These are phyloP conservation scores for Thermophis baileyi DNA, from an alignment of 2,113 vertebrate species.

Conservation along the genomic window DNA sequence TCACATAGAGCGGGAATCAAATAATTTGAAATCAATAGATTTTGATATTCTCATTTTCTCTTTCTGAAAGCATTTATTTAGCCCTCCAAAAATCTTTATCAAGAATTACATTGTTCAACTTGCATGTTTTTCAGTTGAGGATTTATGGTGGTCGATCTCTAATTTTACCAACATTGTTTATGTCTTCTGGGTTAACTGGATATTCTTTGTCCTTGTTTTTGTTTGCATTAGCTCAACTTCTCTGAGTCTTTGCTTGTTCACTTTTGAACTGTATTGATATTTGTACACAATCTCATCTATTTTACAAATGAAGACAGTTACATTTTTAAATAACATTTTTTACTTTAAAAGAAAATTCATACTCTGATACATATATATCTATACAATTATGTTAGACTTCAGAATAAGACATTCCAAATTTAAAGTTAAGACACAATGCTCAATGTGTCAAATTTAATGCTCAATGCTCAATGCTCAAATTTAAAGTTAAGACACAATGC, in stretches of 20 bases:
- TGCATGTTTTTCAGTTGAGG: background rate
- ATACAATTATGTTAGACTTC: background rate
- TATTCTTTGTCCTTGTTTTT: background rate
- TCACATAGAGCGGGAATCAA: background rate
- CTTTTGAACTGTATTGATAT: background rate
- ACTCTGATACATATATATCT: background rate
- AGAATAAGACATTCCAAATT: background rate
- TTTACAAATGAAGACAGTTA: background rate
- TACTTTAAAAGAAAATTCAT: background rate
- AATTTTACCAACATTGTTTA: background rate
- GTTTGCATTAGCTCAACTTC: background rate
- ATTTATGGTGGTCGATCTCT: background rate
- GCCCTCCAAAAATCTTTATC: background rate
- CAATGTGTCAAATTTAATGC: no score
- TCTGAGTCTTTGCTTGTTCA: background rate
- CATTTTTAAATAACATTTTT: background rate
- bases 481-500: no score
- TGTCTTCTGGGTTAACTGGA: background rate
- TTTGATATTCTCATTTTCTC: background rate
- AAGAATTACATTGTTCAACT: background rate
- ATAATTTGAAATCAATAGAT: background rate
- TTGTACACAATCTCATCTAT: background rate
- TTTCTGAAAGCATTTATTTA: background rate
- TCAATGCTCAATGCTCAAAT: no score
- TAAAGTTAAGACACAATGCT: background rate